A percentile compares a stretch with the other conserved stretches of the same genome.
These are phyloP conservation scores for Drosophila niveifrons DNA, from an alignment of 2,888 invertebrate genomes.

Conservation along the genomic window DNA sequence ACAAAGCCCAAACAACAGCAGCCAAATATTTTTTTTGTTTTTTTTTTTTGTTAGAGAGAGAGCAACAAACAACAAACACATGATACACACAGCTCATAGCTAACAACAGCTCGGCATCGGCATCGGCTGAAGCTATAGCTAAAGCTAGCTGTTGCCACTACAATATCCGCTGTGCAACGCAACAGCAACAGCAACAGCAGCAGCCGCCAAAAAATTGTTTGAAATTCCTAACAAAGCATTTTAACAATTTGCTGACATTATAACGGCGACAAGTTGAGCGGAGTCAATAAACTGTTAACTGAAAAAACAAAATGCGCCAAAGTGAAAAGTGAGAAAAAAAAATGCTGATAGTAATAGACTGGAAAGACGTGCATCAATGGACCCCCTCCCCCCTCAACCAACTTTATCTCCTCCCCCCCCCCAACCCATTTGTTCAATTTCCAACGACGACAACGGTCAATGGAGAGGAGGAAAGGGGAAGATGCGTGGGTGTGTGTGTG, in stretches of 20 bases:
- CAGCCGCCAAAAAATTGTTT: conserved; percentile 73
- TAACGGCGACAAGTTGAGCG: conserved; percentile 79
- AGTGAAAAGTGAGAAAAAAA: conserved; percentile 59
- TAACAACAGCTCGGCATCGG: not conserved
- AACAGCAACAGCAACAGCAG: conserved; percentile 38
- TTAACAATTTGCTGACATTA: conserved; percentile 81
- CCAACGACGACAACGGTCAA: too few species aligned
- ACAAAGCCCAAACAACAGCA: conserved; percentile 49
- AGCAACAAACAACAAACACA: conserved; percentile 29
- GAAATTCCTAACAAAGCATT: conserved; percentile 80
- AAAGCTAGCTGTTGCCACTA: not conserved
- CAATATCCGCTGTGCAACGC: conserved; percentile 12
- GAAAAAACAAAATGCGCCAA: conserved; percentile 58
- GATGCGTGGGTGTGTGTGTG: conserved; percentile 1
- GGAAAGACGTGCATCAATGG: conserved; percentile 73
- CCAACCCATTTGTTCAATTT: too few species aligned
- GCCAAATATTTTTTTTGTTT: conserved; percentile 45
- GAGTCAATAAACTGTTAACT: conserved; percentile 81
- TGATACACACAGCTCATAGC: conserved; percentile 7
- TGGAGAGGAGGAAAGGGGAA: not conserved
- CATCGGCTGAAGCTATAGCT: not conserved
- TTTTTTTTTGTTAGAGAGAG: too few species aligned
- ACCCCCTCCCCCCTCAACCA: not conserved
- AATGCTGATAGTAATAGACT: conserved; percentile 78
- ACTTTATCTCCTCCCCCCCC: not conserved